These are phyloP conservation scores for Limosa lapponica DNA, from an alignment of 2,797 vertebrate genomes.

Conservation along the genomic window DNA sequence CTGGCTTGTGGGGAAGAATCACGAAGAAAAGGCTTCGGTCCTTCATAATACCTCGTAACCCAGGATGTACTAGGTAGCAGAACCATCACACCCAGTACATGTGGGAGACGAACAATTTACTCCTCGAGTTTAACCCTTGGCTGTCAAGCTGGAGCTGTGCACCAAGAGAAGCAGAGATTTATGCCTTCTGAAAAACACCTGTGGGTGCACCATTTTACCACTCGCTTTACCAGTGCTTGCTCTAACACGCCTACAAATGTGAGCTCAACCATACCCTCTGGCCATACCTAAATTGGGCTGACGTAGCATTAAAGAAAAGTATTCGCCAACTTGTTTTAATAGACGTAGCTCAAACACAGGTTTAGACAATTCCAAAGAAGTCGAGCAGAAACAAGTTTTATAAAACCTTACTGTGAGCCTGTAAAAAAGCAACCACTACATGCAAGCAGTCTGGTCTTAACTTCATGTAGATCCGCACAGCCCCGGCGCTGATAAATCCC, in stretches of 20 bases:
- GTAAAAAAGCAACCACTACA: neutral
- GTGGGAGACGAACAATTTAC: neutral
- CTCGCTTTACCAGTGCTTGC: neutral
- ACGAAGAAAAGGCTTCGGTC: neutral
- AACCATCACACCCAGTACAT: neutral
- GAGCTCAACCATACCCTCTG: neutral
- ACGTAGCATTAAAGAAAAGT: neutral
- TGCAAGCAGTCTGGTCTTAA: neutral
- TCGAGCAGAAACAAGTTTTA: neutral
- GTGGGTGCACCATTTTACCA: neutral
- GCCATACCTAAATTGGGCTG: neutral
- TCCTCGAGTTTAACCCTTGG: neutral
- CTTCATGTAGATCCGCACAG: neutral
- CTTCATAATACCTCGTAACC: neutral
- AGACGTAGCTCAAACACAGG: neutral
- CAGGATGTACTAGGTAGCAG: neutral
- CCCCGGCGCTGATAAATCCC: neutral
- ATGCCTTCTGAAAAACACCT: neutral
- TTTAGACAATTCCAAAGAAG: neutral
- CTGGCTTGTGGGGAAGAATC: neutral
- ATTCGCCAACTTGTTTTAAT: neutral
- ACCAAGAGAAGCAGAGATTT: neutral
- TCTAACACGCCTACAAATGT: neutral
- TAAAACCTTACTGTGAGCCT: neutral
- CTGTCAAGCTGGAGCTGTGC: neutral